Conservation (phyloP, 2,797 vertebrate species). For the Coracias cyanogaster region DNA sequence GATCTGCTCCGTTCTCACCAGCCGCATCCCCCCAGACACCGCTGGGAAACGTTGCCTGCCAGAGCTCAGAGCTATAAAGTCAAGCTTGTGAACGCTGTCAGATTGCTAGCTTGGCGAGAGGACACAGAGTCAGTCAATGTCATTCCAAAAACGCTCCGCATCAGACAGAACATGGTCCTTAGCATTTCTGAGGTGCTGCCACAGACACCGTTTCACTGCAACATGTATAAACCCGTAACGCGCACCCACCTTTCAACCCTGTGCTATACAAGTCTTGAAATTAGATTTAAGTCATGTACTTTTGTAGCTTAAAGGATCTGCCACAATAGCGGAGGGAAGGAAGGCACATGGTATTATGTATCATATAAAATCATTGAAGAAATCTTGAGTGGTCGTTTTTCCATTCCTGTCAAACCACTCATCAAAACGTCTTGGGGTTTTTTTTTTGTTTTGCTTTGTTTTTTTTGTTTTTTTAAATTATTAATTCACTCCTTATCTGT, state of each 20-base stretch:
- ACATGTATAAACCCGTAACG: background rate
- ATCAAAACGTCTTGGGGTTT: slow-evolving; percentile 16
- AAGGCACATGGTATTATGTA: background rate
- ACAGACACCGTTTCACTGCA: background rate
- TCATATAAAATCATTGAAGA: background rate
- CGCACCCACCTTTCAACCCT: background rate
- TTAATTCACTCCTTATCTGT: background rate
- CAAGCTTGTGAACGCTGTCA: background rate
- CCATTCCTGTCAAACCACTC: background rate
- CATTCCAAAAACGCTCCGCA: background rate
- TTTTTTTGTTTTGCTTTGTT: too few species aligned
- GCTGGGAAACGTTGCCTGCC: background rate
- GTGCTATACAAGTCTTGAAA: background rate
- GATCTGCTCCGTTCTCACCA: background rate
- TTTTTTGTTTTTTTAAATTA: background rate
- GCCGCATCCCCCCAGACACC: background rate
- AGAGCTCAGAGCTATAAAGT: background rate
- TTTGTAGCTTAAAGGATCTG: background rate
- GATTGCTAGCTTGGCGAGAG: background rate
- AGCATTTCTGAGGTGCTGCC: background rate
- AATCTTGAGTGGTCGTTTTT: background rate
- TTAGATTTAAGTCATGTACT: background rate
- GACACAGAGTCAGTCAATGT: slow-evolving; percentile 1
- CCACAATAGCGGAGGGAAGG: background rate
- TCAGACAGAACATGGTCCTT: background rate